Evolutionary conservation across 2,797 vertebrate species (phyloP).

Genomic region (Pempheris klunzingeri): DNA sequence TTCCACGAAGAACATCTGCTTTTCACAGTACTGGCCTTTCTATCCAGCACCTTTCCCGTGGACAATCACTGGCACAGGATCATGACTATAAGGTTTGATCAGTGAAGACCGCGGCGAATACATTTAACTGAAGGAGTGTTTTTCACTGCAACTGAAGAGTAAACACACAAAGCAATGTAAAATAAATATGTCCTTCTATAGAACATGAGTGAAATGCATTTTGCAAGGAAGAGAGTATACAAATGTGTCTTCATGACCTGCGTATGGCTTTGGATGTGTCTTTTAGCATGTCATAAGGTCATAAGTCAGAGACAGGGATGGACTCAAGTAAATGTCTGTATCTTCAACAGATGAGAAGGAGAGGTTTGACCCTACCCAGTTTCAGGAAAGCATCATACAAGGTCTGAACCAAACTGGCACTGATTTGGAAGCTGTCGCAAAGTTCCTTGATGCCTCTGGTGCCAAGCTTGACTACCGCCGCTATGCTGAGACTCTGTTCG

Average conservation of each 20-base stretch:
- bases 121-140: too few relatives aligned
- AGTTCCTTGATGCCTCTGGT: conserved; percentile 98
- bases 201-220: too few relatives aligned
- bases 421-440: conserved; percentile 97
- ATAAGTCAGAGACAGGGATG: not conserved
- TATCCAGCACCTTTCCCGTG: not conserved
- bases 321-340: not conserved
- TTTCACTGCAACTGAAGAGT: not conserved
- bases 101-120: not conserved
- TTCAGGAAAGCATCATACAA: conserved; percentile 99
- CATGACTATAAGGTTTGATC: not conserved
- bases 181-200: not conserved
- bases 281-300: not conserved
- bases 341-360: conserved; percentile 96
- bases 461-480: conserved; percentile 99
- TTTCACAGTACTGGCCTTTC: not conserved
- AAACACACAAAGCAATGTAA: not conserved
- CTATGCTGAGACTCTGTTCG: conserved; percentile 98
- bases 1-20: not conserved
- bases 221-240: not conserved
- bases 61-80: not conserved
- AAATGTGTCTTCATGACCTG: not conserved
- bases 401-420: conserved; percentile 98
- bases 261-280: not conserved
- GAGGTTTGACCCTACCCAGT: conserved; percentile 99